phyloP scores from a whole-genome alignment of 2,888 invertebrate species.

The Orgyia antiqua region DNA sequence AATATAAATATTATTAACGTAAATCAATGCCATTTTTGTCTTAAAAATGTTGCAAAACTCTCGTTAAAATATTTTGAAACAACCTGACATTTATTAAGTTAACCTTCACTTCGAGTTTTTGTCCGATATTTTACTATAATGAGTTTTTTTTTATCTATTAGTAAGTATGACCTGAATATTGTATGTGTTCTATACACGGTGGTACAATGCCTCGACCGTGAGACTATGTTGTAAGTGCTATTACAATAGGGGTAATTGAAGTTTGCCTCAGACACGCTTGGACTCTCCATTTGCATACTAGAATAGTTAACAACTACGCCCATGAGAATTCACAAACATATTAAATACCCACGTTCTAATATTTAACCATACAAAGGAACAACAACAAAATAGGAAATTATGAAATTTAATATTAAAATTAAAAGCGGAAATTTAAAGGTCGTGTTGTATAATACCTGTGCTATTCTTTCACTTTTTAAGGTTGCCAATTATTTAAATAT shows the following conservation, averaged over 20 bases:
- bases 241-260: conserved; percentile 64
- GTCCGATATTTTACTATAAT: conserved; percentile 20
- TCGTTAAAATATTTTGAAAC: neutral
- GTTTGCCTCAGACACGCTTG: conserved; percentile 51
- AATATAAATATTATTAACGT: no score
- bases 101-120: conserved; percentile 7
- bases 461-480: conserved; percentile 14
- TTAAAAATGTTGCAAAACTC: neutral
- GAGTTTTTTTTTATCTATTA: conserved; percentile 25
- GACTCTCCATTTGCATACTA: conserved; percentile 48
- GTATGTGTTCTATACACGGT: conserved; percentile 23
- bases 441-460: conserved; percentile 10
- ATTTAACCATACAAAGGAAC: no score
- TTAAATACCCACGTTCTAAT: conserved; percentile 12
- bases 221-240: conserved; percentile 64
- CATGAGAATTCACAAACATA: conserved; percentile 18
- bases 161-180: conserved; percentile 35
- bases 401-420: conserved; percentile 12
- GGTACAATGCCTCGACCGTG: conserved; percentile 53
- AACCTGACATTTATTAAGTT: conserved; percentile 4
- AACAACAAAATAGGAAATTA: no score
- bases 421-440: conserved; percentile 12
- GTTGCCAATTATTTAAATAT: conserved; percentile 15
- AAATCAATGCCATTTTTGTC: no score
- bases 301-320: conserved; percentile 17